A percentile compares a stretch with the other conserved stretches of the same genome.
These are phyloP conservation scores for Motacilla tschutschensis DNA, from an alignment of 2,113 vertebrate genomes.

Conservation along the genomic window DNA sequence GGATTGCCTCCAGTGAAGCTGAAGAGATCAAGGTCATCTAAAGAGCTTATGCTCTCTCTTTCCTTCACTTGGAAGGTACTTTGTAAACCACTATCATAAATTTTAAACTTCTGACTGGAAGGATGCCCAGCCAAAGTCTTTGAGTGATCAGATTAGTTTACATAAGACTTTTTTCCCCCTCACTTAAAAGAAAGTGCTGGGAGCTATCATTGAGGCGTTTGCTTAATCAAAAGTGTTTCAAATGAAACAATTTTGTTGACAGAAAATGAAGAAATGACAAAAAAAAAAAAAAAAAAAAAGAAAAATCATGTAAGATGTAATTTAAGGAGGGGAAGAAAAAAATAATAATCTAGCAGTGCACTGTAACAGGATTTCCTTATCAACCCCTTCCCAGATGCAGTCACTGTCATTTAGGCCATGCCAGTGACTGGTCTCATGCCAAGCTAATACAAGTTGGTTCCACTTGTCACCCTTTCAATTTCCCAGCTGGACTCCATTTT, in stretches of 20 bases:
- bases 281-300: conserved; percentile 8
- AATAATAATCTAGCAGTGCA: conserved; percentile 17
- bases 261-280: conserved; percentile 43
- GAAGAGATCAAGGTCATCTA: neutral
- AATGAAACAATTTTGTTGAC: neutral
- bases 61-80: neutral
- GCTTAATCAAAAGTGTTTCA: conserved; percentile 33
- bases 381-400: conserved; percentile 70
- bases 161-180: neutral
- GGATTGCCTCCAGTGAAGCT: neutral
- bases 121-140: neutral
- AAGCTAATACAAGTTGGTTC: conserved; percentile 75
- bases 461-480: conserved; percentile 78
- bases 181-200: conserved; percentile 1
- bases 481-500: conserved; percentile 72
- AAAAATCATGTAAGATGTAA: conserved; percentile 56
- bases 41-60: neutral
- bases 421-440: conserved; percentile 67
- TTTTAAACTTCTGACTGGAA: conserved; percentile 22
- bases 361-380: conserved; percentile 79
- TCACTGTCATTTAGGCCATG: conserved; percentile 70
- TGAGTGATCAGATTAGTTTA: conserved; percentile 31
- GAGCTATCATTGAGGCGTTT: conserved; percentile 37
- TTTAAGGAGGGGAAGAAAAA: conserved; percentile 38
- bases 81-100: neutral